Base-by-base conservation (phyloP, 2,888 invertebrate genomes). In the Pyralis farinalis region DNA sequence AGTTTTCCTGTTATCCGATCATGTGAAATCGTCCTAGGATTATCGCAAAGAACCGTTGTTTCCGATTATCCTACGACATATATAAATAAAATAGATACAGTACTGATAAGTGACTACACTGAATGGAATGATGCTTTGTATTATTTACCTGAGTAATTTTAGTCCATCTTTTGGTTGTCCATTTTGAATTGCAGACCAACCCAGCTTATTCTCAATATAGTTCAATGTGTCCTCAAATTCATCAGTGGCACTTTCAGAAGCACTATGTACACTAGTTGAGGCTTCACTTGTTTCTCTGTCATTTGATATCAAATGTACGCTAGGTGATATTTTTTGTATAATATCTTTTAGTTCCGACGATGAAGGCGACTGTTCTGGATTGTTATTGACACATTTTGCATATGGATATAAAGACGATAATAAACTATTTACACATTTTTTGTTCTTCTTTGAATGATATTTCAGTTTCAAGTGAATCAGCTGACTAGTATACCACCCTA, bases 401-500 rank as follows among this genome's bases (percentile, higher is more conserved):
- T 67, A 77, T 42, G 82, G 81, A 27, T 68, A 59, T 31, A 82
- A 48, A 38, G 63, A 43, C n/a, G 64, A 43, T 28, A 72, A 43
- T 16, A 16, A 16, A 16, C 3, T 16, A 16, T 16, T 16, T 4
- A 3, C 16, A 16, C 16, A 16, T 2, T 16, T 16, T 16, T 16
- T 16, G 16, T 3, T 16, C 4, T 4, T 16, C 3, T 16, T 16
- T 16, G 16, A 16, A 16, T 70, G 60, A 37, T 60, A 66, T 52
- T 85, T 87, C 28, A 72, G 49, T 35, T 78, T 86, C 31, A 84
- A 55, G 52, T 84, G 80, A 33, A 91, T 68, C 1, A 92, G 71
- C 54, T 93, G 92, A 56, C 91, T 91, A 11, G 92, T 84, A 43
- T 91, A 91, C 91, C 92, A 93, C 31, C 93, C 92, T 44, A 92